Conservation (phyloP, 2,888 invertebrate genomes). For the Caenorhabditis sp. region DNA sequence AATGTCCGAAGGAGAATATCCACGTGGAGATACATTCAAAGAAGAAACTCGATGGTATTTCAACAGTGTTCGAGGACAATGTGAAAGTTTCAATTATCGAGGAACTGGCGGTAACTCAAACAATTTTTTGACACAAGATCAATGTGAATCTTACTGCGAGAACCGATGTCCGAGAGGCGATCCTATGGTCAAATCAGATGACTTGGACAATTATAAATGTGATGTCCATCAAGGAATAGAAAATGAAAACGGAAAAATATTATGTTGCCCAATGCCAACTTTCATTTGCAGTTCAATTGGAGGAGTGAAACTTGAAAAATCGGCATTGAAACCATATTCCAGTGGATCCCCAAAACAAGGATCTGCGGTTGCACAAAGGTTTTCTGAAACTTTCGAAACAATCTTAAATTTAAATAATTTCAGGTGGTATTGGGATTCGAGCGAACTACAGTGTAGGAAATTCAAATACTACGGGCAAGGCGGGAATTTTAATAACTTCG, state of each 20-base stretch:
- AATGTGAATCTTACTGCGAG: conserved; percentile 62
- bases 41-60: conserved; percentile 52
- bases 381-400: neutral
- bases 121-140: conserved; percentile 55
- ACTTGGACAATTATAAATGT: neutral
- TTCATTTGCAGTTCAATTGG: conserved; percentile 35
- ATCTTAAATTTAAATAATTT: neutral
- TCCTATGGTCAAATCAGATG: neutral
- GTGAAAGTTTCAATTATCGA: conserved; percentile 54
- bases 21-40: conserved; percentile 1
- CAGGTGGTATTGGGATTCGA: conserved; percentile 57
- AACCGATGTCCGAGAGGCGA: conserved; percentile 22
- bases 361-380: conserved; percentile 8
- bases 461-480: conserved; percentile 66
- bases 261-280: conserved; percentile 31
- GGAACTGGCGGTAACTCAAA: conserved; percentile 65
- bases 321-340: conserved; percentile 37
- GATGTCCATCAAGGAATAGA: neutral
- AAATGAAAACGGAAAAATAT: neutral
- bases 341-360: conserved; percentile 47
- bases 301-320: conserved; percentile 21
- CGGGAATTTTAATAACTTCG: conserved; percentile 68
- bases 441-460: conserved; percentile 43
- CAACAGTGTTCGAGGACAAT: conserved; percentile 49
- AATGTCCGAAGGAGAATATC: conserved; percentile 35